These are phyloP conservation scores for Ophion obscuratus DNA, from an alignment of 2,888 invertebrate species.

Conservation along the genomic window DNA sequence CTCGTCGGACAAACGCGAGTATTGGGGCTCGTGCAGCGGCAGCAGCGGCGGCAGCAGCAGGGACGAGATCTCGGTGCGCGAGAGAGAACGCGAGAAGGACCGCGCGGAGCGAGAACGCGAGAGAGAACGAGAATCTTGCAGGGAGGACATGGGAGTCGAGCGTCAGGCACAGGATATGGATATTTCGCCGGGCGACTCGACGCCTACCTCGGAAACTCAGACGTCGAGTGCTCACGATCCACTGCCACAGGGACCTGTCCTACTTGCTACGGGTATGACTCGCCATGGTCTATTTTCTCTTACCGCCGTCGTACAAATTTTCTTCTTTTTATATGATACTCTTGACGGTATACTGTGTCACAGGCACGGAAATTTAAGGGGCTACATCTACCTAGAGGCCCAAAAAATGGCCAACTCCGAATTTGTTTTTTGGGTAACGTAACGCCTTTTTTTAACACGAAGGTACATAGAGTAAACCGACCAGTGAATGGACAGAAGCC, in stretches of 20 bases:
- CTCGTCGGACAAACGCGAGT: conserved; percentile 82
- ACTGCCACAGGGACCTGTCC: conserved; percentile 86
- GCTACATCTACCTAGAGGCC: no score
- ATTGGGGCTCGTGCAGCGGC: conserved; percentile 81
- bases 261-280: conserved; percentile 86
- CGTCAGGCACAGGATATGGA: conserved; percentile 94
- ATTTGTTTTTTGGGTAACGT: no score
- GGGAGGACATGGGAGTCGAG: conserved; percentile 78
- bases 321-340: background rate
- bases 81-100: conserved; percentile 71
- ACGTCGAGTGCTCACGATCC: conserved; percentile 85
- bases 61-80: conserved; percentile 79
- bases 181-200: conserved; percentile 95
- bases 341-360: background rate
- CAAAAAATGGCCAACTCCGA: no score
- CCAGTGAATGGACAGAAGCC: no score
- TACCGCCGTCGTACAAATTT: background rate
- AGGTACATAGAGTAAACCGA: no score
- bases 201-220: conserved; percentile 92
- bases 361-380: no score
- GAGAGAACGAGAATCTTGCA: conserved; percentile 75
- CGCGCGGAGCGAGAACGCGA: conserved; percentile 79
- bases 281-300: conserved; percentile 70
- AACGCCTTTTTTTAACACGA: no score
- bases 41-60: conserved; percentile 76